Percentiles rank a stretch among this genome's conserved stretches.
phyloP scores from a whole-genome alignment of 2,888 invertebrate species.

The Lamproptera curius region DNA sequence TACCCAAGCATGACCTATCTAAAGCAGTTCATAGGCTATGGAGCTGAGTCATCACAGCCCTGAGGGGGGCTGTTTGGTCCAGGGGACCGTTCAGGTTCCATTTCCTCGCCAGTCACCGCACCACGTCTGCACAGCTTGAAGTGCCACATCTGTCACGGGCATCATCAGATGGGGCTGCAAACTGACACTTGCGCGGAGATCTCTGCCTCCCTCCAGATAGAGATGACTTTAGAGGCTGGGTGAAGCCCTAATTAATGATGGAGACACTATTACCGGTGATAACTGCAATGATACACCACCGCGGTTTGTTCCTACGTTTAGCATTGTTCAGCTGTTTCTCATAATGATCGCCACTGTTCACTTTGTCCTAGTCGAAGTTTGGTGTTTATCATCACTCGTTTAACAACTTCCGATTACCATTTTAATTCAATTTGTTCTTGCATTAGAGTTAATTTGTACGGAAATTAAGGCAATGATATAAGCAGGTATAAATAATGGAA shows the following conservation, averaged over 20 bases:
- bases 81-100: conserved; percentile 52
- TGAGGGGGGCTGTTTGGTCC: conserved; percentile 58
- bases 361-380: background rate
- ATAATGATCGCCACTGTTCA: conserved; percentile 7
- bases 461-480: too few relatives aligned
- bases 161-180: conserved; percentile 62
- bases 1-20: conserved; percentile 88
- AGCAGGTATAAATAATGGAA: too few relatives aligned
- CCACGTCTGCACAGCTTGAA: conserved; percentile 68
- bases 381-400: too few relatives aligned
- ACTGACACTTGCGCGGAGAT: conserved; percentile 66
- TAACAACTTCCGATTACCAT: too few relatives aligned
- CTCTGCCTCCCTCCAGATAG: conserved; percentile 51
- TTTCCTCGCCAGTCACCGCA: conserved; percentile 57
- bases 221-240: conserved; percentile 63
- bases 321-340: conserved; percentile 38
- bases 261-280: conserved; percentile 47
- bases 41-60: conserved; percentile 82
- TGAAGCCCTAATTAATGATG: conserved; percentile 59
- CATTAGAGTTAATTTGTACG: too few relatives aligned
- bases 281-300: conserved; percentile 54
- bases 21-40: conserved; percentile 87
- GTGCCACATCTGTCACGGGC: conserved; percentile 65
- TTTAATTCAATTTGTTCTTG: too few relatives aligned
- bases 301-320: conserved; percentile 61